Conservation (phyloP, 2,888 invertebrate species). For the Ptilodon capucinus region DNA sequence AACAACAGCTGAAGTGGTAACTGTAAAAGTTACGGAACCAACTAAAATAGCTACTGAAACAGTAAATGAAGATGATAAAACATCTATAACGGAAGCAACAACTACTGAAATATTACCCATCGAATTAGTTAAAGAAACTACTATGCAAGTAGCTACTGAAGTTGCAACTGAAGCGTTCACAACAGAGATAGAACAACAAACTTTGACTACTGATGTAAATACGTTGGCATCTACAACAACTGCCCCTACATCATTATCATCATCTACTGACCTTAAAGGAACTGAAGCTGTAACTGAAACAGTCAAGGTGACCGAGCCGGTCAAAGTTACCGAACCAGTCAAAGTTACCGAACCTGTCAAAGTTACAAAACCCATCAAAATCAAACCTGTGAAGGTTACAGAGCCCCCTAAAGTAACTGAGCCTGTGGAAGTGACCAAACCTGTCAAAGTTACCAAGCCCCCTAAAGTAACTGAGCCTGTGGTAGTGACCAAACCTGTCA, state of each 20-base stretch:
- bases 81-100: constrained; percentile 17
- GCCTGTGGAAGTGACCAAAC: too few species aligned
- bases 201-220: neutral
- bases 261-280: neutral
- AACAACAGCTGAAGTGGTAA: constrained; percentile 40
- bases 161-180: constrained; percentile 45
- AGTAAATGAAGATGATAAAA: constrained; percentile 23
- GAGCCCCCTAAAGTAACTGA: too few species aligned
- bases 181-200: neutral
- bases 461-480: neutral
- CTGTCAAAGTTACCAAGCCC: too few species aligned
- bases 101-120: constrained; percentile 24
- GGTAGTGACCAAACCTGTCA: neutral
- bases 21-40: constrained; percentile 37
- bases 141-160: constrained; percentile 36
- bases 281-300: neutral
- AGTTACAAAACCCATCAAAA: neutral
- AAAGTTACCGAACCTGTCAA: neutral
- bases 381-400: too few species aligned
- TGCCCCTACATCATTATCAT: neutral
- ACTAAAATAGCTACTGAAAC: constrained; percentile 37
- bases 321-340: neutral
- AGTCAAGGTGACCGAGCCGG: neutral
- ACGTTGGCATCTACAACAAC: constrained; percentile 15
- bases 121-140: constrained; percentile 34